Evolutionary conservation across 2,888 invertebrate species (phyloP).

Genomic region (Rhaphigaster nebulosa): DNA sequence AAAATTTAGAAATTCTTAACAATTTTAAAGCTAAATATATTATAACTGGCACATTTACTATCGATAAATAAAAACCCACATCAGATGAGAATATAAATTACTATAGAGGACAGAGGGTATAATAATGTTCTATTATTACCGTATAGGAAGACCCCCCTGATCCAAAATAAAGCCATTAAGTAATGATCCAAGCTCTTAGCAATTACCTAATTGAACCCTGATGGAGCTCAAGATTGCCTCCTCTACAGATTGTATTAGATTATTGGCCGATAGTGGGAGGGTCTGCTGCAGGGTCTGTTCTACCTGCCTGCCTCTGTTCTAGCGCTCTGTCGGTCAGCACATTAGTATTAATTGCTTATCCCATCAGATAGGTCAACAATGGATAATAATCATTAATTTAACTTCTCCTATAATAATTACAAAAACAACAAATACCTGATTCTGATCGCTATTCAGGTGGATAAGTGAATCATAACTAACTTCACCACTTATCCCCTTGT

Average conservation of each 20-base stretch:
- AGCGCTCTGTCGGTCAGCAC: neutral
- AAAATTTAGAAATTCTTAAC: neutral
- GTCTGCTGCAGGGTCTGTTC: neutral
- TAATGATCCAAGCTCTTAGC: constrained; percentile 27
- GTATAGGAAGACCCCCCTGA: neutral
- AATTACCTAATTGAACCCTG: constrained; percentile 27
- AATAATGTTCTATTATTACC: neutral
- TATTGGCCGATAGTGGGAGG: constrained; percentile 15
- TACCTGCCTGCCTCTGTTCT: neutral
- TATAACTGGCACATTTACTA: neutral
- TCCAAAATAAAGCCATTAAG: constrained; percentile 45
- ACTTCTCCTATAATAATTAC: neutral
- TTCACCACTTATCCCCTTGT: neutral
- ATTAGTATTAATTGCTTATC: constrained; percentile 34
- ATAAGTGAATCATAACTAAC: neutral
- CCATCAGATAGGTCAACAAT: neutral
- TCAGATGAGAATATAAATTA: neutral
- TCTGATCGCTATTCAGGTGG: neutral
- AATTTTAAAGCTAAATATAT: neutral
- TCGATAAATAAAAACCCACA: neutral
- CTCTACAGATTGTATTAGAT: constrained; percentile 18
- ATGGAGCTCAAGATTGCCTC: constrained; percentile 17
- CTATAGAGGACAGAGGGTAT: neutral
- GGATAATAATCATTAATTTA: neutral
- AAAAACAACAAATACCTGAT: neutral